Evolutionary conservation across 37 sponge, comb jelly and placozoan species (phyloP).

Genomic region (Halisarca cf. caerulea): DNA sequence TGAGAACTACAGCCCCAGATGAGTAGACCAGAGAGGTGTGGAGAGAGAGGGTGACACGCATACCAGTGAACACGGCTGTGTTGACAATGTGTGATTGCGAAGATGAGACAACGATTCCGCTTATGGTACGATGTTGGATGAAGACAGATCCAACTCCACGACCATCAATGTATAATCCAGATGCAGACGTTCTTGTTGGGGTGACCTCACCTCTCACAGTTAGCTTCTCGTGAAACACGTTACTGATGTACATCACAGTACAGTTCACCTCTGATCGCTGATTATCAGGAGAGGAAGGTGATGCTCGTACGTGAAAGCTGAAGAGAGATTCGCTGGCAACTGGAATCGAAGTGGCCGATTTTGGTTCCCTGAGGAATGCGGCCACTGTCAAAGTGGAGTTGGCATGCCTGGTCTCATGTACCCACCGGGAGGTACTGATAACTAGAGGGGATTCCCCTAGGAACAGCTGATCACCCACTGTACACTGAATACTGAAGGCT

Average conservation of each 20-base stretch:
- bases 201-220: slow-evolving; percentile 41
- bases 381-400: slow-evolving; percentile 35
- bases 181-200: slow-evolving; percentile 23
- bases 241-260: slow-evolving; percentile 49
- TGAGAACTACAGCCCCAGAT: slow-evolving; percentile 2
- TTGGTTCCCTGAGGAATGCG: slow-evolving; percentile 61
- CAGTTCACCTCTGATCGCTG: slow-evolving; percentile 35
- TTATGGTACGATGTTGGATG: neutral
- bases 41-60: neutral
- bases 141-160: neutral
- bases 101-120: slow-evolving; percentile 34
- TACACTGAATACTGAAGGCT: slow-evolving; percentile 56
- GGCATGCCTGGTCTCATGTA: slow-evolving; percentile 34
- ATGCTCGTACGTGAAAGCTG: slow-evolving; percentile 33
- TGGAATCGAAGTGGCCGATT: neutral
- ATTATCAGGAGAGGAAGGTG: slow-evolving; percentile 16
- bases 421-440: slow-evolving; percentile 56
- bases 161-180: neutral
- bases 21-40: neutral
- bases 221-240: slow-evolving; percentile 67
- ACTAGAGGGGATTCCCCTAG: slow-evolving; percentile 23
- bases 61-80: slow-evolving; percentile 62
- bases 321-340: slow-evolving; percentile 38
- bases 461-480: slow-evolving; percentile 24
- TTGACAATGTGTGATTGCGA: slow-evolving; percentile 44